Base-by-base conservation (phyloP, 2,888 invertebrate species). In the Polymixis lichenea region DNA sequence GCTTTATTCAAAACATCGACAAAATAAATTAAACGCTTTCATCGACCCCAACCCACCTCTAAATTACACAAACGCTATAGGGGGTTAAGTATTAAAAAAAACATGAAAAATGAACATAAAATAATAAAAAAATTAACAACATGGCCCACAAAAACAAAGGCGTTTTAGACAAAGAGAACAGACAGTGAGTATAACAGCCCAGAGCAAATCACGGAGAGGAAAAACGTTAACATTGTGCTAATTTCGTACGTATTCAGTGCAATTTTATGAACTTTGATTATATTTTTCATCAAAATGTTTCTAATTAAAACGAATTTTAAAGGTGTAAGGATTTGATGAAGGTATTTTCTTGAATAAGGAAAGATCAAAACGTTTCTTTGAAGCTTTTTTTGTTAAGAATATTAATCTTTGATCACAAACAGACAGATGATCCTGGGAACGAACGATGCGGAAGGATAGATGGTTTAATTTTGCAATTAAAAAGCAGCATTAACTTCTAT, bases 121-220 rank as follows among this genome's bases (percentile, higher is more conserved):
- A 56, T 72, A 70, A 66, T 61, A 74, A 84, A 77, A 77, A 85
- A 78, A 67, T 9, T 69, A 56, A 58, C 76, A 80, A 46, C 70
- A 68, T 51, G 68, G 69, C 62, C 73, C 71, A 71, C 73, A 83
- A 78, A 87, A 88, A 84, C 81, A 88, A 88, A 84, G 53, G 84
- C 70, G 66, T 75, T 61, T 61, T n/a, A n/a, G 64, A 73, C 73
- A 77, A 77, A 87, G 73, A 60, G 83, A 82, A 84, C 72, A 85
- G 78, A 82, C 79, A 69, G 61, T 6, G 71, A 72, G 71, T 72
- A 70, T 80, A 84, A 85, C 83, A 79, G 85, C 87, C 84, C 32
- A 25, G n/a, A 87, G 89, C 85, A 77, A 87, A 86, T 88, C 79
- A 78, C 19, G 25, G 49, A 32, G 19, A 28, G n/a, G 28, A 32